Base-by-base conservation (phyloP, 1,140 invertebrate genomes). In the Pogonomyrmex barbatus region DNA sequence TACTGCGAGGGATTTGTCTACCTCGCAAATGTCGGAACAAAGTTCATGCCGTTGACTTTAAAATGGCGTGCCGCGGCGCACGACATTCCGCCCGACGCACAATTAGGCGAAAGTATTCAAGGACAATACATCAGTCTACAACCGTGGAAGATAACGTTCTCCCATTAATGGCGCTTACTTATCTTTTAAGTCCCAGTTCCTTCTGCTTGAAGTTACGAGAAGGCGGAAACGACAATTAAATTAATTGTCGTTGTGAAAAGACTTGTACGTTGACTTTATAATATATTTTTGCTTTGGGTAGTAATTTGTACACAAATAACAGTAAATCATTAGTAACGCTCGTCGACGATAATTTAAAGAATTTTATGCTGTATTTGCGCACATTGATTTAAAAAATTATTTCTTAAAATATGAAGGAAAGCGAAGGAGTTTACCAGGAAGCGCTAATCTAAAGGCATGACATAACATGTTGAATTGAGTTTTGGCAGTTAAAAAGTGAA, bases 61-160 rank as follows among this genome's bases (percentile, higher is more conserved):
- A 90, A 86, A 90, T 90, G 89, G 89, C 89, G 88, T 76, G 85
- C 30, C 50, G 36, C 47, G 68, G 58, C 83, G 39, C 50, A 42
- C 52, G 85, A 89, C 86, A 88, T 71, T 83, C 76, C 14, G 65
- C 33, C 39, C 77, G 73, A 88, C 83, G 87, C 77, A 62, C 83
- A 87, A 88, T 91, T 90, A 88, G 89, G 89, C 90, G 87, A 91
- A 91, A 91, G 90, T 91, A 88, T 91, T 90, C 89, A 90, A 90
- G 90, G 87, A 88, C 91, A 89, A 87, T 88, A 81, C 90, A 33
- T 87, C 88, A 76, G 47, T 78, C 33, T 0, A 68, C 60, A 71
- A 84, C 85, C 17, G 73, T 65, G 78, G 85, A 73, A 75, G 70
- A 85, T 76, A 70, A 62, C 62, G 85, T 84, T 63, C 42, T 63